Evolutionary conservation across 2,888 invertebrate genomes (phyloP).

Genomic region (Ophion slaviceki): DNA sequence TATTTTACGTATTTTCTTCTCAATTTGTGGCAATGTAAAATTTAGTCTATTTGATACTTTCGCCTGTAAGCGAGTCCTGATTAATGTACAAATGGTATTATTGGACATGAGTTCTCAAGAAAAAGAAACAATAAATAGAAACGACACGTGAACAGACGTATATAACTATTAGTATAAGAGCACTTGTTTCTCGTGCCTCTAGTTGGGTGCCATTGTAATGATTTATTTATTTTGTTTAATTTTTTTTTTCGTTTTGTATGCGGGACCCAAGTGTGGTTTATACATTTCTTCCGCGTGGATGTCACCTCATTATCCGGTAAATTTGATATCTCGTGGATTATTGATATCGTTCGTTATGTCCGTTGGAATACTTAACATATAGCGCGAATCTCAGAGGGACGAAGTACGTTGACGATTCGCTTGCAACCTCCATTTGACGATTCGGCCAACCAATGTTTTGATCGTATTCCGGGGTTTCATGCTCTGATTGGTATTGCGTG

Average conservation of each 20-base stretch:
- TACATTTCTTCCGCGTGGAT: too few relatives aligned
- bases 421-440: too few relatives aligned
- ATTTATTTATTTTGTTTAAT: neutral
- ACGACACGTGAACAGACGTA: neutral
- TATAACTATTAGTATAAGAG: neutral
- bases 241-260: neutral
- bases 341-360: too few relatives aligned
- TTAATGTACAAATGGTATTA: neutral
- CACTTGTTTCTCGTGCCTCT: slow-evolving; percentile 1
- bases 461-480: too few relatives aligned
- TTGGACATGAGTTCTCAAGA: neutral
- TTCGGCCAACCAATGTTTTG: too few relatives aligned
- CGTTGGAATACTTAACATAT: too few relatives aligned
- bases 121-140: neutral
- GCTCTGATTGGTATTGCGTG: too few relatives aligned
- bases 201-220: slow-evolving; percentile 32
- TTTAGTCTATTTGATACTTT: neutral
- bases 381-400: too few relatives aligned
- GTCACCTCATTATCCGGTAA: too few relatives aligned
- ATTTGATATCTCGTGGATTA: too few relatives aligned
- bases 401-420: too few relatives aligned
- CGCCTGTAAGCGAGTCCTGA: neutral
- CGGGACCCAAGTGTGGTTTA: too few relatives aligned
- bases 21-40: neutral
- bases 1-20: neutral